A percentile compares a stretch with the other conserved stretches of the same genome.
phyloP scores from a whole-genome alignment of 2,113 vertebrate genomes.

The Loxodonta africana region DNA sequence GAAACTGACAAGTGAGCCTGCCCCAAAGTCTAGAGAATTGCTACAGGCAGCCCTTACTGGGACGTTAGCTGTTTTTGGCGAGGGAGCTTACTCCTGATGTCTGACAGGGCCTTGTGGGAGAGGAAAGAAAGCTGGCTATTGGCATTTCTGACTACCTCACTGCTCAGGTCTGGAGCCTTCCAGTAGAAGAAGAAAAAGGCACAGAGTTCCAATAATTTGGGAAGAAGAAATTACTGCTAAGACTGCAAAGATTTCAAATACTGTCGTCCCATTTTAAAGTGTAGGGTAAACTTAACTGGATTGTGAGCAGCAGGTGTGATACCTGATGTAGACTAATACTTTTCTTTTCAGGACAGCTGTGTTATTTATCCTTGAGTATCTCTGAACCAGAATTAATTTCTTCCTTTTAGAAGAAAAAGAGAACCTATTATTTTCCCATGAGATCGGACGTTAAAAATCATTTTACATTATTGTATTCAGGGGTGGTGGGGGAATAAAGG shows the following conservation, averaged over 20 bases:
- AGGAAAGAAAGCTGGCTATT: not conserved
- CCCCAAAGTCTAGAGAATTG: not conserved
- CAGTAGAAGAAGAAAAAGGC: not conserved
- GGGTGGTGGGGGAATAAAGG: not conserved
- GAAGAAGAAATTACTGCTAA: slow-evolving; percentile 14
- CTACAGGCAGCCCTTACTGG: not conserved
- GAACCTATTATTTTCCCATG: not conserved
- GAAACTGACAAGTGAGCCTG: not conserved
- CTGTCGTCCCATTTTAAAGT: not conserved
- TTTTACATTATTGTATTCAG: slow-evolving; percentile 23
- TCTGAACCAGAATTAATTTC: slow-evolving; percentile 14
- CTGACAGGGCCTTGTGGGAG: not conserved
- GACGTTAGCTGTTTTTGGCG: not conserved
- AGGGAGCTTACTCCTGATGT: not conserved
- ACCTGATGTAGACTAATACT: slow-evolving; percentile 6
- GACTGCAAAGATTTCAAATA: not conserved
- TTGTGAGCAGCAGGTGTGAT: not conserved
- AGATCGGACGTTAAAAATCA: not conserved
- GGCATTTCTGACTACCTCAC: not conserved
- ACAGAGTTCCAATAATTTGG: not conserved
- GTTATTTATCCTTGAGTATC: slow-evolving; percentile 28
- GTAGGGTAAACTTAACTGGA: not conserved
- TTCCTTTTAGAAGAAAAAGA: not conserved
- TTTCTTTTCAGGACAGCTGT: not conserved
- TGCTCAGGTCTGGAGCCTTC: not conserved